A percentile compares a stretch with the other conserved stretches of the same genome.
These are phyloP conservation scores for Tichodroma muraria DNA, from an alignment of 2,113 vertebrate genomes.

Conservation along the genomic window DNA sequence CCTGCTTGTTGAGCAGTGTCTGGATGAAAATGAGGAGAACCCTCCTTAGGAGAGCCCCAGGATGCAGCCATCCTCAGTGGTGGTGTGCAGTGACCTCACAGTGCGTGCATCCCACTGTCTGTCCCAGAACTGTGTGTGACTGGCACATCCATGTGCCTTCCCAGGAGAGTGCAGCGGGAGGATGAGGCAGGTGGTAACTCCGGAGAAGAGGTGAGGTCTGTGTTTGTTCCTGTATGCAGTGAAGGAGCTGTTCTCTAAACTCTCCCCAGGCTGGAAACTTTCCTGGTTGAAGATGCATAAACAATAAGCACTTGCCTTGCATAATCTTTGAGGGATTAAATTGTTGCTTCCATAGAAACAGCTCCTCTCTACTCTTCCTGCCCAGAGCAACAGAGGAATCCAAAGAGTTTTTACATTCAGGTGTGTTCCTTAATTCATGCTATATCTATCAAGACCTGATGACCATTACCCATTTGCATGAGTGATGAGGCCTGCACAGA, in stretches of 20 bases:
- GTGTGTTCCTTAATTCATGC: not conserved
- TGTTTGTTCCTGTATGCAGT: not conserved
- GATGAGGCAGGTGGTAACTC: not conserved
- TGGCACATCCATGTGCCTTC: not conserved
- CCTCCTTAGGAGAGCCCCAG: not conserved
- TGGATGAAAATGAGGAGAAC: not conserved
- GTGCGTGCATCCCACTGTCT: not conserved
- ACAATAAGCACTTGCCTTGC: not conserved
- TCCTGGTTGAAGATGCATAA: not conserved
- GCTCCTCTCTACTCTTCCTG: not conserved
- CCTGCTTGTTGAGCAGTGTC: not conserved
- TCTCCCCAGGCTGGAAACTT: not conserved
- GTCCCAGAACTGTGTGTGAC: fast-evolving
- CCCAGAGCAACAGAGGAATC: not conserved
- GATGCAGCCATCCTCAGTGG: not conserved
- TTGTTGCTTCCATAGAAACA: not conserved
- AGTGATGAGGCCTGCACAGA: not conserved
- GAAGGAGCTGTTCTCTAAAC: not conserved
- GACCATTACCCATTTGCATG: not conserved
- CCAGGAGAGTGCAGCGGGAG: not conserved
- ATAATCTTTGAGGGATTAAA: not conserved
- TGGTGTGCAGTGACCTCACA: not conserved
- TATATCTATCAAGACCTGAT: not conserved
- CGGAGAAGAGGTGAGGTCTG: not conserved
- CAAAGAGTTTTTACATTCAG: not conserved